phyloP scores from a whole-genome alignment of 2,797 vertebrate species.

The Argentina silus region DNA sequence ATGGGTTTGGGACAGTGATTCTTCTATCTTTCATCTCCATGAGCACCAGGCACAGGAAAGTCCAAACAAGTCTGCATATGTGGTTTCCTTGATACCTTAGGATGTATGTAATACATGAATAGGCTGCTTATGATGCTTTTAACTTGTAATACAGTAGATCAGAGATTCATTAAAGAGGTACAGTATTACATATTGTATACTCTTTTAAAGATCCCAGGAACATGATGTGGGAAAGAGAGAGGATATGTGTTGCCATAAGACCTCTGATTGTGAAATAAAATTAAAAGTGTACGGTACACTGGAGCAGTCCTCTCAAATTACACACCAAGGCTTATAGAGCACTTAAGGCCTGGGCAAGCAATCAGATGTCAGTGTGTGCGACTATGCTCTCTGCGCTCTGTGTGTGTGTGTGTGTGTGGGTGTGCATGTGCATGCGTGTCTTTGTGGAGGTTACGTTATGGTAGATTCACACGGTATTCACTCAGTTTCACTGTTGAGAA shows the following conservation, averaged over 20 bases:
- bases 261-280: background rate
- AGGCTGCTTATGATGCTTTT: background rate
- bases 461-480: background rate
- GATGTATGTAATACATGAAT: too few species aligned
- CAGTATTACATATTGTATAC: background rate
- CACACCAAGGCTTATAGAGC: background rate
- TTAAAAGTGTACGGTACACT: background rate
- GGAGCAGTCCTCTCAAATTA: background rate
- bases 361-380: background rate
- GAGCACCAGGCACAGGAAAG: too few species aligned
- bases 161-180: background rate
- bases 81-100: too few species aligned
- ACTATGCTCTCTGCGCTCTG: background rate
- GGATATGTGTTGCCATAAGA: background rate
- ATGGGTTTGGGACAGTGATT: too few species aligned
- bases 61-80: too few species aligned
- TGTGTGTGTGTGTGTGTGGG: background rate
- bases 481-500: slow-evolving; percentile 5
- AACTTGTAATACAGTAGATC: background rate
- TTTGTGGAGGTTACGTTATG: background rate
- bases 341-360: background rate
- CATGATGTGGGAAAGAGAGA: background rate
- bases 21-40: too few species aligned
- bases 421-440: background rate
- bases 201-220: background rate